Evolutionary conservation across 37 sponge, comb jelly and placozoan species (phyloP).

Genomic region (Spongilla lacustris): DNA sequence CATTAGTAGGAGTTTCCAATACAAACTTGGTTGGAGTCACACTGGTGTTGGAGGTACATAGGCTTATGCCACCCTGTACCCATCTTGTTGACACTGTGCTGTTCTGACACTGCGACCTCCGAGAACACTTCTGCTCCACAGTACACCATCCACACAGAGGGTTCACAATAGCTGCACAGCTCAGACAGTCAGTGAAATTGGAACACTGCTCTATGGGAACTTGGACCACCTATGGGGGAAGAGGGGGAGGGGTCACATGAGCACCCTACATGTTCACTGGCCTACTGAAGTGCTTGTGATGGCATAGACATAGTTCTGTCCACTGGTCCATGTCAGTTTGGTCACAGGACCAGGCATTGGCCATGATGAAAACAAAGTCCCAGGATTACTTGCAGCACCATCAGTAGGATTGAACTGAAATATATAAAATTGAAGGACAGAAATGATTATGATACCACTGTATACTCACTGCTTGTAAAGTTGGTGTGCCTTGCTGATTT

Average conservation of each 20-base stretch:
- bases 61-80: slow-evolving; percentile 5
- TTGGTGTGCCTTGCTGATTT: not conserved
- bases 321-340: slow-evolving; percentile 35
- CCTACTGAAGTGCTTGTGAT: slow-evolving; percentile 21
- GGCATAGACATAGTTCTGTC: slow-evolving; percentile 54
- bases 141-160: slow-evolving; percentile 94
- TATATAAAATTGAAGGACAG: not conserved
- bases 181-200: slow-evolving; percentile 30
- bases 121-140: slow-evolving; percentile 87
- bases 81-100: slow-evolving; percentile 43
- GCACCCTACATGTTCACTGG: not conserved
- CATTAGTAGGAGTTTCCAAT: not conserved
- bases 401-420: not conserved
- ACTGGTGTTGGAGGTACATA: slow-evolving; percentile 6
- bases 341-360: slow-evolving; percentile 32
- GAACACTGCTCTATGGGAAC: slow-evolving; percentile 62
- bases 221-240: slow-evolving; percentile 28
- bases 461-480: not conserved
- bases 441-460: not conserved
- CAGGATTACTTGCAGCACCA: not conserved
- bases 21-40: slow-evolving; percentile 20
- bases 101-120: slow-evolving; percentile 68
- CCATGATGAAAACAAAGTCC: not conserved
- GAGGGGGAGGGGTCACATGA: not conserved
- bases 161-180: slow-evolving; percentile 41